A percentile compares a stretch with the other conserved stretches of the same genome.
Evolutionary conservation across 2,113 vertebrate species (phyloP).

Genomic region (Octodon degus): DNA sequence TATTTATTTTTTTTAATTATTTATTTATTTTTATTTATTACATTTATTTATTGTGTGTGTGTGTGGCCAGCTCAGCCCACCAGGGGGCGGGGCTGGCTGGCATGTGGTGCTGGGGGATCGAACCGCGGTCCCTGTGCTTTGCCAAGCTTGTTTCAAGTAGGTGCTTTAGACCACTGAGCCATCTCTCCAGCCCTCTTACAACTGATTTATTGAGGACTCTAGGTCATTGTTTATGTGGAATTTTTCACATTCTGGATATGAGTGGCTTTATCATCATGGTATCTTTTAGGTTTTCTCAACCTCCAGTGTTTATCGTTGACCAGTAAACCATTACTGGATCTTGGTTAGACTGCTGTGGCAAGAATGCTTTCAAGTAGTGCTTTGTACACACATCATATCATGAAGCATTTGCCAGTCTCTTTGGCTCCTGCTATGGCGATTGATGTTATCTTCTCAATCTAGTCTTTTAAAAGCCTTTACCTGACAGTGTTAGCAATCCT

Average conservation of each 20-base stretch:
- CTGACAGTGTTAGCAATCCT: background rate
- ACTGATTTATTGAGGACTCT: background rate
- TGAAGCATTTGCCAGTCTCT: background rate
- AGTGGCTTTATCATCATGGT: background rate
- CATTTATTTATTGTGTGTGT: no score
- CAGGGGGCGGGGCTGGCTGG: no score
- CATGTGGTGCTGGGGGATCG: no score
- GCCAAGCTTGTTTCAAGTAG: no score
- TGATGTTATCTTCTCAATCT: background rate
- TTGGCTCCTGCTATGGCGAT: background rate
- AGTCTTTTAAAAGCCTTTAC: background rate
- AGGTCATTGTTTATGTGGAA: background rate
- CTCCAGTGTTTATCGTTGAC: background rate
- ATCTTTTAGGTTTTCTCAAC: background rate
- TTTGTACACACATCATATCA: background rate
- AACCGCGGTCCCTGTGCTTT: no score
- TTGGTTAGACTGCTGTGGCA: background rate
- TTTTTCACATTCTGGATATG: background rate
- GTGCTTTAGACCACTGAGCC: no score
- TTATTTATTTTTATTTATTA: no score
- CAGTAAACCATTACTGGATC: background rate
- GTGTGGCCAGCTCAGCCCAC: no score
- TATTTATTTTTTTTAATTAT: no score
- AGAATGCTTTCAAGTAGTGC: background rate
- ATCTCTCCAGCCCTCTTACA: no score